Evolutionary conservation across 2,888 invertebrate species (phyloP), one percentile per base, ranked within the genome.

Genomic region (Epiblema foenella): DNA sequence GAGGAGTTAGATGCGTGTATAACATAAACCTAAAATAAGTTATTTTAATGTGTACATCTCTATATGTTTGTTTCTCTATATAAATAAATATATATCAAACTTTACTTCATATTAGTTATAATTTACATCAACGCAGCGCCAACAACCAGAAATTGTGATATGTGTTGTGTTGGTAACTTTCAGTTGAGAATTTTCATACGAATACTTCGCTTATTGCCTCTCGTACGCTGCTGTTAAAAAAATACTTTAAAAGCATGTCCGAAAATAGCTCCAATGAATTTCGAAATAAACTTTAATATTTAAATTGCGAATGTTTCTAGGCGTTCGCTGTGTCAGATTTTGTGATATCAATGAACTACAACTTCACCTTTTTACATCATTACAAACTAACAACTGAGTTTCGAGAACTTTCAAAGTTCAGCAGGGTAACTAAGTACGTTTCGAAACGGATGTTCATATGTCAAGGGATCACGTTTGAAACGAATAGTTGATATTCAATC

Each of bases 201-300:
- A 52, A 63, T 63, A 63, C 52, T 52, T 52, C 52, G 51, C 10
- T 18, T 52, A 52, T 52, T 63, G 63, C 24, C 24, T 24, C 51
- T 37, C 63, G 20, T 52, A 17, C n/a, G 63, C 20, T 33, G 51
- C 58, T 63, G 37, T 52, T 52, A 52, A 52, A 60, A 37, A 52
- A 37, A n/a, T 20, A 37, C 37, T 7, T 63, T 52, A 3, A 39
- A 37, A 63, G 52, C 37, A 20, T 63, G 18, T 15, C 18, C 11
- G n/a, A 37, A 37, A 63, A 63, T 33, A 52, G 8, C 37, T 20
- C 15, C n/a, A 18, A 49, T 18, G 49, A 17, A 62, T 24, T n/a
- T 49, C 2, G 18, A 62, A 33, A 51, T 51, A 33, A 18, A 62
- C 42, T 42, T 42, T 42, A 29, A 49, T n/a, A n/a, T n/a, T 62